Evolutionary conservation across 2,888 invertebrate genomes (phyloP).

Genomic region (Arge pagana): DNA sequence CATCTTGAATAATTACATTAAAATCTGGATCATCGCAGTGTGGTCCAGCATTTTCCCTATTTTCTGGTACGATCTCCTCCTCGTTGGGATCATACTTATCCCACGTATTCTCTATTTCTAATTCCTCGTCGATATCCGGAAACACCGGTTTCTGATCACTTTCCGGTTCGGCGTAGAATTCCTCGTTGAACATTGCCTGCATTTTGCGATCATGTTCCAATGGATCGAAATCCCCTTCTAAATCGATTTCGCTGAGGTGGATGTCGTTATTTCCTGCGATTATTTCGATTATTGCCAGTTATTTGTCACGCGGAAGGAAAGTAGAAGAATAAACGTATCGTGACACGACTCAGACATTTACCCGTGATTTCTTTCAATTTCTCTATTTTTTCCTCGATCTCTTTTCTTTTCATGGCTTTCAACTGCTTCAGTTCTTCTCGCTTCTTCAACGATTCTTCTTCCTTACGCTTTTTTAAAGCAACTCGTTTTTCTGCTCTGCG

Average conservation of each 20-base stretch:
- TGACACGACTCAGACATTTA: too few species aligned
- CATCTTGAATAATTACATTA: constrained; percentile 69
- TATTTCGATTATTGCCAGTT: constrained; percentile 11
- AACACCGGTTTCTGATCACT: constrained; percentile 82
- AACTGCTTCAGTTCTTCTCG: constrained; percentile 86
- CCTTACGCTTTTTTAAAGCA: constrained; percentile 75
- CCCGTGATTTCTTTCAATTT: constrained; percentile 89
- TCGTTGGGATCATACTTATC: constrained; percentile 65
- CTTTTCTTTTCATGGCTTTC: constrained; percentile 84
- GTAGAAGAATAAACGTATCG: too few species aligned
- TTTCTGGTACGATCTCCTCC: constrained; percentile 46
- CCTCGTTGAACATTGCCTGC: constrained; percentile 83
- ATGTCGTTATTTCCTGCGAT: constrained; percentile 49
- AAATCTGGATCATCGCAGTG: constrained; percentile 84
- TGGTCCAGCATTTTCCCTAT: constrained; percentile 53
- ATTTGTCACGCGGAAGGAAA: too few species aligned
- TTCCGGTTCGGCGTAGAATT: constrained; percentile 76
- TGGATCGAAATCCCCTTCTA: constrained; percentile 92
- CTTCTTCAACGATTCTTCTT: constrained; percentile 77
- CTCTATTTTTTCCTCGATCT: constrained; percentile 87
- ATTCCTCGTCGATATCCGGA: constrained; percentile 76
- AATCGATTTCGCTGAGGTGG: constrained; percentile 61
- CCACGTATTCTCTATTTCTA: constrained; percentile 70
- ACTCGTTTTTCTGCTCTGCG: constrained; percentile 78
- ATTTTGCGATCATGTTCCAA: constrained; percentile 84